phyloP scores from a whole-genome alignment of 1,140 invertebrate species.

The Amphibalanus amphitrite region DNA sequence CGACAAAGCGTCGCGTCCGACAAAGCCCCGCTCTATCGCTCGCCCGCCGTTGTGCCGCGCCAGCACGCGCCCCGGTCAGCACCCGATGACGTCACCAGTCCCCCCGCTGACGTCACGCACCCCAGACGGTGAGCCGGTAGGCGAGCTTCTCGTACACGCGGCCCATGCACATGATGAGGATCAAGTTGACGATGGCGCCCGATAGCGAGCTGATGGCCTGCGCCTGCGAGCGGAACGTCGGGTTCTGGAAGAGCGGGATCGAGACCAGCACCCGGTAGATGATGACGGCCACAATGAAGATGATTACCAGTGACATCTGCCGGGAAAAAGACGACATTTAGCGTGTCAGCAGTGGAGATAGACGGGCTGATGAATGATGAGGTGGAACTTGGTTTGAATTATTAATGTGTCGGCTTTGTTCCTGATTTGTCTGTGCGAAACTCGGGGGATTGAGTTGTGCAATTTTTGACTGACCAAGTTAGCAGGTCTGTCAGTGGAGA shows the following conservation, averaged over 20 bases:
- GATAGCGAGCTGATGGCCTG: conserved; percentile 46
- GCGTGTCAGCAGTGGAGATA: too few species aligned
- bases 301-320: conserved; percentile 48
- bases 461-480: too few species aligned
- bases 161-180: conserved; percentile 41
- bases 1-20: too few species aligned
- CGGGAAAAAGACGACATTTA: conserved; percentile 13
- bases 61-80: too few species aligned
- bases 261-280: conserved; percentile 48
- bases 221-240: conserved; percentile 36
- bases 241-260: conserved; percentile 41
- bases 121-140: conserved; percentile 43
- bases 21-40: too few species aligned
- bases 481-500: too few species aligned
- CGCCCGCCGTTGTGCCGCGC: too few species aligned
- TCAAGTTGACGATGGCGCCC: conserved; percentile 52
- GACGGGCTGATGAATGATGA: too few species aligned
- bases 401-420: too few species aligned
- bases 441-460: too few species aligned
- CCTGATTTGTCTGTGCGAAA: not conserved
- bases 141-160: conserved; percentile 46
- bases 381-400: too few species aligned
- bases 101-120: conserved; percentile 24
- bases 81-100: too few species aligned
- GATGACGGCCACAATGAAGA: conserved; percentile 54